Conservation (phyloP, 2,113 vertebrate species). For the Dipodomys spectabilis region DNA sequence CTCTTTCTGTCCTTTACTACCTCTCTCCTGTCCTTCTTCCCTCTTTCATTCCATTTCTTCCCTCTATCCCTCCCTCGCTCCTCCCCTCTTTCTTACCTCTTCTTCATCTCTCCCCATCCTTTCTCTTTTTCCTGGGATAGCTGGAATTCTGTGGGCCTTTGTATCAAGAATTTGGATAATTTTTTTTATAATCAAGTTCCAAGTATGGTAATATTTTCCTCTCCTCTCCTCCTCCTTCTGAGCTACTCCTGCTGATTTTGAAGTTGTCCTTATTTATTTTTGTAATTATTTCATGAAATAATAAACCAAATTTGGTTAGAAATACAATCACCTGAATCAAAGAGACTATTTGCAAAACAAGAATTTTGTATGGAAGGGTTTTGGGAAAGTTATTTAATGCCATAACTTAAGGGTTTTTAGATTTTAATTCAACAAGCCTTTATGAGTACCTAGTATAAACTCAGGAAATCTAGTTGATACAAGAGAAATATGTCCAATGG, state of each 20-base stretch:
- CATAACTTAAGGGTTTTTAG: neutral
- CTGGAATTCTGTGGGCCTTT: neutral
- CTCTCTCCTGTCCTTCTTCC: neutral
- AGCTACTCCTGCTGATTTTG: neutral
- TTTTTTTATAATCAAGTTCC: neutral
- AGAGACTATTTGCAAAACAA: neutral
- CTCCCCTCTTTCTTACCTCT: no score
- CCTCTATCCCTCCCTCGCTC: neutral
- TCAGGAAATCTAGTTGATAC: neutral
- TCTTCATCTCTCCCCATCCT: neutral
- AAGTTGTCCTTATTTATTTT: constrained; percentile 25
- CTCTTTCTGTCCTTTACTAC: neutral
- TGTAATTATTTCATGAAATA: neutral
- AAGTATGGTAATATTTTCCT: neutral
- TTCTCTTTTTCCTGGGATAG: no score
- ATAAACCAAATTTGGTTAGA: neutral
- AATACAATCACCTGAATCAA: neutral
- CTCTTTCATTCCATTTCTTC: neutral
- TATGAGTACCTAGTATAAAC: neutral
- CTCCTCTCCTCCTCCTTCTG: neutral
- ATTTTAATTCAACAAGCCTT: neutral
- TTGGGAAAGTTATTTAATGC: constrained; percentile 5
- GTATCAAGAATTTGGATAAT: neutral
- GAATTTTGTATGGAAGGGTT: neutral
- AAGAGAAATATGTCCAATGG: neutral